Conservation (phyloP, 2,113 vertebrate species). For the Opisthocomus hoazin region DNA sequence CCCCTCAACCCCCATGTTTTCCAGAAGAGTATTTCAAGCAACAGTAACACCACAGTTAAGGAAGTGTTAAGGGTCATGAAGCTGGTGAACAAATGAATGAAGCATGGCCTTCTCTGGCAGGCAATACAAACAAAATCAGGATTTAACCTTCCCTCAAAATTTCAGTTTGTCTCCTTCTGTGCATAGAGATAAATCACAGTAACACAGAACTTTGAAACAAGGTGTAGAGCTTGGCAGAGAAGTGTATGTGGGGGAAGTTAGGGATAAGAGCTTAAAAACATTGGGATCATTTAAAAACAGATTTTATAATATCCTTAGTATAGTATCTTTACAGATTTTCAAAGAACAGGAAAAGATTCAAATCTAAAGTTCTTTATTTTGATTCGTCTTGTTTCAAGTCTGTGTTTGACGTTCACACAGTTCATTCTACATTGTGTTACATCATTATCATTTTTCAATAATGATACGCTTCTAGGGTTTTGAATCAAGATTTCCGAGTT, state of each 20-base stretch:
- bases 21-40: not conserved
- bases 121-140: not conserved
- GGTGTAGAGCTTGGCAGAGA: not conserved
- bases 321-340: not conserved
- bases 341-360: not conserved
- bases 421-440: not conserved
- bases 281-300: not conserved
- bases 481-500: not conserved
- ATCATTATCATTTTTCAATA: not conserved
- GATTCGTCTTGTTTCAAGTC: not conserved
- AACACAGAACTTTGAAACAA: not conserved
- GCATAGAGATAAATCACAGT: not conserved
- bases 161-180: not conserved
- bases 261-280: not conserved
- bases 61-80: not conserved
- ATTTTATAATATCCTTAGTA: not conserved
- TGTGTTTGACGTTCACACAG: not conserved
- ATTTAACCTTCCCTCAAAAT: not conserved
- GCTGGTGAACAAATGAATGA: not conserved
- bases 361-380: not conserved
- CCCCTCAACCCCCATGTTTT: not conserved
- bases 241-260: not conserved
- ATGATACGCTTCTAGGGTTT: not conserved
- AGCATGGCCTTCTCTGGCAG: not conserved
- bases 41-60: not conserved